Percentiles rank a stretch among this genome's conserved stretches.
These are phyloP conservation scores for Artemia sinica DNA, from an alignment of 2,888 invertebrate species.

Conservation along the genomic window DNA sequence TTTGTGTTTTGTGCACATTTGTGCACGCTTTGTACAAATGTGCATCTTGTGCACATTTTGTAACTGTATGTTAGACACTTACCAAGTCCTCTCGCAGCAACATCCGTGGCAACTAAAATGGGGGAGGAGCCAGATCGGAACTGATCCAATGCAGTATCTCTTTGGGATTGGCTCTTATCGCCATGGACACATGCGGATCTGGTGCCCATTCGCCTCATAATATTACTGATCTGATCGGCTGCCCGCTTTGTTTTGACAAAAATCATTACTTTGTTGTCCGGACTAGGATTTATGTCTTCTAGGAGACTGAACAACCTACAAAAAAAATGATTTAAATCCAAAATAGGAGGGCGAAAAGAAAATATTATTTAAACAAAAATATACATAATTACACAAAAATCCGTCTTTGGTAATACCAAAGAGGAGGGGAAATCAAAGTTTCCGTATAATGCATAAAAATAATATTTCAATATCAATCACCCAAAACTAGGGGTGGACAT, in stretches of 20 bases:
- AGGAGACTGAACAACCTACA: neutral
- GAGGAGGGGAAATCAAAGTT: too few species aligned
- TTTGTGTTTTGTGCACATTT: too few species aligned
- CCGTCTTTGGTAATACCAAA: too few species aligned
- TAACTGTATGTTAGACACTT: conserved; percentile 26
- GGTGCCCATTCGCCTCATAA: neutral
- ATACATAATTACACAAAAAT: too few species aligned
- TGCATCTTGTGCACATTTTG: too few species aligned
- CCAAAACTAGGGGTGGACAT: too few species aligned
- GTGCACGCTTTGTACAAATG: too few species aligned
- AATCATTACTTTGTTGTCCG: neutral
- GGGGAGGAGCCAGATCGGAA: conserved; percentile 30
- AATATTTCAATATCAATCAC: too few species aligned
- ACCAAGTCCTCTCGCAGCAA: conserved; percentile 39
- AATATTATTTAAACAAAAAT: too few species aligned
- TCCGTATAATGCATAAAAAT: too few species aligned
- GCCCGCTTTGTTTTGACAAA: conserved; percentile 1
- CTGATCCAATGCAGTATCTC: conserved; percentile 37
- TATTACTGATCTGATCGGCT: neutral
- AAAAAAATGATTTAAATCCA: too few species aligned
- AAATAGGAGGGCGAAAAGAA: too few species aligned
- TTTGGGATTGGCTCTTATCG: conserved; percentile 38
- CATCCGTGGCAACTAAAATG: conserved; percentile 40
- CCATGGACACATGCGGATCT: conserved; percentile 33
- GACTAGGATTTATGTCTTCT: neutral